Evolutionary conservation across 2,113 vertebrate genomes (phyloP), one percentile per base, ranked within the genome.

Genomic region (Leptodactylus fuscus): DNA sequence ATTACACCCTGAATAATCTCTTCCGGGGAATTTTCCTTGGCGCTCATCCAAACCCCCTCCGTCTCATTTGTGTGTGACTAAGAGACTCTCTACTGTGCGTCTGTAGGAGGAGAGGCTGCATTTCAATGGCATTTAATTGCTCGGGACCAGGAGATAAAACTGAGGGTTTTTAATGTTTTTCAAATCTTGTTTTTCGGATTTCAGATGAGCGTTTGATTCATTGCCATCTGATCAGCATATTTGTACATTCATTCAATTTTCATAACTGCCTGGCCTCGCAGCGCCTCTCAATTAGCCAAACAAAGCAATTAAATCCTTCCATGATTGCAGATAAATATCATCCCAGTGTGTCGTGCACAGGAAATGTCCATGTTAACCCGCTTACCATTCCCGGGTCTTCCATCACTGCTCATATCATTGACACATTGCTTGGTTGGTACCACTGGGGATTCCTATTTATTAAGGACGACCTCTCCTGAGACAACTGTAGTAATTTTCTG

Each of bases 181-280:
- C 51, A 38, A 11, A 62, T 62, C 53, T 83, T 75, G 55, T 83
- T 83, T 83, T 83, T 83, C 82, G 65, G 53, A 29, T 58, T 85
- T 41, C 22, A 78, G 46, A 78, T 32, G 41, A 69, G 58, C 67
- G 73, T 85, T 85, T 85, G 74, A 85, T 77, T 85, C 74, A 65
- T 85, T 32, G 83, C 74, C 83, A 78, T 85, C 83, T 85, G 83
- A 85, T 85, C 83, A 78, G 83, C 83, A 77, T 78, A 78, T 85
- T 85, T 78, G 44, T 85, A 34, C 74, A 85, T 69, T 85, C 73
- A 85, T 85, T 85, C 53, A 46, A 51, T 78, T 67, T 78, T 53
- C 70, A 76, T 65, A 46, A 65, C 82, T 49, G 71, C 71, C 71
- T 76, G 82, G 82, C 82, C 83, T 85, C 60, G 22, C 22, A 34